Conservation (phyloP, 2,113 vertebrate species). For the Paralichthys olivaceus region DNA sequence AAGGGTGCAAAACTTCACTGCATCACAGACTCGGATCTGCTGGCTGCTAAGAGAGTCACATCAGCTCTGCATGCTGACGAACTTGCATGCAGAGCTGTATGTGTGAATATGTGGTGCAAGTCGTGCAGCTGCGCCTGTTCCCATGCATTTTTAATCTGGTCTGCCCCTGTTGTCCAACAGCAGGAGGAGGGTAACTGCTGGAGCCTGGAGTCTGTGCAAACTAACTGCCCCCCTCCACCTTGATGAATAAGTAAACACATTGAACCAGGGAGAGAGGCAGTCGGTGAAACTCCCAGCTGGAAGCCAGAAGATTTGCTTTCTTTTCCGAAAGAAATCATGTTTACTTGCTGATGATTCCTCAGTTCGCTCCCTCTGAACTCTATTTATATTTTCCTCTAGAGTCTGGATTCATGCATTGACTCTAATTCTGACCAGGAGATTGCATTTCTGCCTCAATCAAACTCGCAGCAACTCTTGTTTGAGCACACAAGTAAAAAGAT, state of each 20-base stretch:
- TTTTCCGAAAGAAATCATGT: constrained; percentile 63
- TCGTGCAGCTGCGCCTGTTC: constrained; percentile 44
- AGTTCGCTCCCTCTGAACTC: constrained; percentile 58
- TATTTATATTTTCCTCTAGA: constrained; percentile 55
- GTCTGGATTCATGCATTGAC: constrained; percentile 45
- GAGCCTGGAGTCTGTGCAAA: constrained; percentile 51
- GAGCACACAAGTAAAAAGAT: background rate
- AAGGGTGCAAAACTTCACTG: too few species aligned
- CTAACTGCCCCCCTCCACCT: constrained; percentile 38
- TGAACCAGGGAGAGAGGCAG: constrained; percentile 63
- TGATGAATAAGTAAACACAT: constrained; percentile 82
- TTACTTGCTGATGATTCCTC: constrained; percentile 61
- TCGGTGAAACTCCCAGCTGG: constrained; percentile 54
- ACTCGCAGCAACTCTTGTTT: constrained; percentile 5
- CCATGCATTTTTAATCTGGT: constrained; percentile 76
- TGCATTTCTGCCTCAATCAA: constrained; percentile 48
- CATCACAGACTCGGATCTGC: background rate
- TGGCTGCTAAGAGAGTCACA: background rate
- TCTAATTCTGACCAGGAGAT: constrained; percentile 51
- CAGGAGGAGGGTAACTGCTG: constrained; percentile 61
- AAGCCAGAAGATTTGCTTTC: constrained; percentile 69
- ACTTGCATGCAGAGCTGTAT: too few species aligned
- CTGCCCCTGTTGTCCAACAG: constrained; percentile 58
- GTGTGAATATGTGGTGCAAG: constrained; percentile 17
- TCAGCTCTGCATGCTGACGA: background rate